Base-by-base conservation (phyloP, 2,888 invertebrate genomes). In the Calameuta idolon region DNA sequence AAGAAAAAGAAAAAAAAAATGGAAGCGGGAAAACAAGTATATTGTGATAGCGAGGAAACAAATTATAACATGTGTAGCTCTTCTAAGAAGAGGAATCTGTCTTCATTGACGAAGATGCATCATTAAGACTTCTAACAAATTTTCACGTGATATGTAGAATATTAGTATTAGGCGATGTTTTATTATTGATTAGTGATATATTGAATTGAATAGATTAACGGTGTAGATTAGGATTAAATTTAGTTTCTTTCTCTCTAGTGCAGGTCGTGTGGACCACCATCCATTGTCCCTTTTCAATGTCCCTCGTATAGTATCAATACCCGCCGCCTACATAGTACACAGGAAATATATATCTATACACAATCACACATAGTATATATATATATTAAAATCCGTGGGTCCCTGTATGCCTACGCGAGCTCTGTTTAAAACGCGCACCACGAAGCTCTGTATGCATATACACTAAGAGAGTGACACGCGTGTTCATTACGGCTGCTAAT, bases 121-220 rank as follows among this genome's bases (percentile, higher is more conserved):
- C 84, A 86, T 86, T 86, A 89, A 89, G 88, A 89, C 89, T 89
- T 86, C 84, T 88, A 87, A 88, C 82, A 89, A 86, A 88, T 89
- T 55, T 87, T 86, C 85, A 84, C 87, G 88, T 88, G 87, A 88
- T 89, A 89, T 84, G 82, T 83, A 83, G 85, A 83, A 81, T 81
- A 82, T 80, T 81, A 80, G 78, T 79, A 82, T 81, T 81, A 79
- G 79, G 81, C 79, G 69, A 82, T 76, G 80, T 81, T 74, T 74
- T 83, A 81, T 83, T 80, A 80, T 80, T 69, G 69, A 76, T 68
- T 80, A 80, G 77, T 79, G 75, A 55, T 23, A 55, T 55, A 55
- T 55, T 9, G 23, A 55, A 55, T 55, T 55, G 9, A 55, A 55
- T 55, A 55, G 55, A 15, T 55, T 23, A 23, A 23, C 15, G 23